Evolutionary conservation across 1,140 invertebrate species (phyloP).

Genomic region (Drosophila chauvacae): DNA sequence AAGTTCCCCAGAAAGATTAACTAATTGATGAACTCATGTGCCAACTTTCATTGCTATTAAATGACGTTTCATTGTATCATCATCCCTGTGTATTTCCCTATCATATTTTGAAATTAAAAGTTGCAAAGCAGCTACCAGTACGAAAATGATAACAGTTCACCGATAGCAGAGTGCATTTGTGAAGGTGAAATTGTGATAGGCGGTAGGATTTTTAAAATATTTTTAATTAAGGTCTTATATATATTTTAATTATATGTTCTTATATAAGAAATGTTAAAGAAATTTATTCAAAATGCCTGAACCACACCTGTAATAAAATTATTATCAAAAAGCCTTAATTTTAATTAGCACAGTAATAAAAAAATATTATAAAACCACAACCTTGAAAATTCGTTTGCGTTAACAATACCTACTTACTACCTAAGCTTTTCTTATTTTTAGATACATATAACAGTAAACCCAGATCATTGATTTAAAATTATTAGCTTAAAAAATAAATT

Average conservation of each 20-base stretch:
- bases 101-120: background rate
- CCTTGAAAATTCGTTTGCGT: background rate
- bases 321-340: background rate
- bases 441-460: background rate
- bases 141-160: background rate
- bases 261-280: no score
- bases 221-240: background rate
- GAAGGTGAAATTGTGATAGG: background rate
- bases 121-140: background rate
- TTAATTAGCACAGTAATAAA: background rate
- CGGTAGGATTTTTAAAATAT: background rate
- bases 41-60: slow-evolving; percentile 1
- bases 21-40: slow-evolving; percentile 16
- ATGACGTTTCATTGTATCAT: slow-evolving; percentile 15
- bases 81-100: slow-evolving; percentile 5
- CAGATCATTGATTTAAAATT: no score
- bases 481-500: no score
- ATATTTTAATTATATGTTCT: no score
- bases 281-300: no score
- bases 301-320: background rate
- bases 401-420: background rate
- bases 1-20: slow-evolving; percentile 23
- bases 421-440: no score
- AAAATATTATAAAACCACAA: background rate
- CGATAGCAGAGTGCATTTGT: background rate